A percentile compares a stretch with the other conserved stretches of the same genome.
These are phyloP conservation scores for Trachops cirrhosus DNA, from an alignment of 2,797 vertebrate genomes.

Conservation along the genomic window DNA sequence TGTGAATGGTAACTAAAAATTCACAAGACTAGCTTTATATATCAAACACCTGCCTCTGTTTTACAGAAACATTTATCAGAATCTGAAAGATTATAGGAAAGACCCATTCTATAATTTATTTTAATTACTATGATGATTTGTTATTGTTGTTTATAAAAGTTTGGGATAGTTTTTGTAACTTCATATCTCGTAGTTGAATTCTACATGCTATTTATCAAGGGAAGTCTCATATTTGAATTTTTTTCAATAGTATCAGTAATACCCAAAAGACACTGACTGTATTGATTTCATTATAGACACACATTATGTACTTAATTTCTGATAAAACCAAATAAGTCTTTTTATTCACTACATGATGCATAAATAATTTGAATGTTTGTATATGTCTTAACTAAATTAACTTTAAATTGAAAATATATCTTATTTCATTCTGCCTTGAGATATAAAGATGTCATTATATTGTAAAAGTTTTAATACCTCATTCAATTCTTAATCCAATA, in stretches of 20 bases:
- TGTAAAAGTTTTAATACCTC: not conserved
- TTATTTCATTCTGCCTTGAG: not conserved
- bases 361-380: not conserved
- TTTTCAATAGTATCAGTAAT: not conserved
- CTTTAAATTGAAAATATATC: not conserved
- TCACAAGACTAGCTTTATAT: not conserved
- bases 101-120: not conserved
- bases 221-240: not conserved
- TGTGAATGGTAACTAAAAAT: not conserved
- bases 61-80: not conserved
- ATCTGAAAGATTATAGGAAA: not conserved
- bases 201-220: not conserved
- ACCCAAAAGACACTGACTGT: not conserved
- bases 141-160: not conserved
- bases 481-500: not conserved
- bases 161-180: not conserved
- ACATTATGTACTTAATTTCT: not conserved
- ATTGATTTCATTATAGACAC: not conserved
- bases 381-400: not conserved
- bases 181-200: not conserved
- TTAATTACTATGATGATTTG: not conserved
- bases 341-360: not conserved
- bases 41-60: not conserved
- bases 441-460: not conserved
- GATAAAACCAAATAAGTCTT: not conserved